Evolutionary conservation across 1,140 invertebrate genomes (phyloP).

Genomic region (Melitaea cinxia): DNA sequence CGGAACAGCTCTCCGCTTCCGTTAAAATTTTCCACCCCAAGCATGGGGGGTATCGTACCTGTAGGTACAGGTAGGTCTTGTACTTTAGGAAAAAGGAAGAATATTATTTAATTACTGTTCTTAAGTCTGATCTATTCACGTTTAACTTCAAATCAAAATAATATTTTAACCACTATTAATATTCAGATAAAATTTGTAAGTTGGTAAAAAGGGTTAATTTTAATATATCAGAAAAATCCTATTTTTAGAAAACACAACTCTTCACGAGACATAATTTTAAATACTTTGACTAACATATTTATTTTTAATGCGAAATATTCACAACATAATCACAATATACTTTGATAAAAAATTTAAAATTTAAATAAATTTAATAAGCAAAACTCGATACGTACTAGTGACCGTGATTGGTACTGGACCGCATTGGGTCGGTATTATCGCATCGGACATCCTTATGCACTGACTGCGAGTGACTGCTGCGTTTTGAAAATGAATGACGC

Average conservation of each 20-base stretch:
- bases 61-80: neutral
- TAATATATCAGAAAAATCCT: too few relatives aligned
- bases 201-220: too few relatives aligned
- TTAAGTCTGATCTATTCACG: neutral
- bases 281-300: neutral
- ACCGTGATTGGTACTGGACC: neutral
- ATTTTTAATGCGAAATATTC: too few relatives aligned
- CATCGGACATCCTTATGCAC: slow-evolving; percentile 8
- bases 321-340: too few relatives aligned
- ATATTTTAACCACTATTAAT: too few relatives aligned
- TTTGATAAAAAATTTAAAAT: too few relatives aligned
- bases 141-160: too few relatives aligned
- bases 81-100: neutral
- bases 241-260: neutral
- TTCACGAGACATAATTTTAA: neutral
- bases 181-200: too few relatives aligned
- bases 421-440: neutral
- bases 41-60: slow-evolving; percentile 28
- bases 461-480: slow-evolving; percentile 11
- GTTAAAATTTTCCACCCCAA: slow-evolving; percentile 20
- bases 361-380: too few relatives aligned
- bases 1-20: slow-evolving; percentile 7
- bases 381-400: neutral
- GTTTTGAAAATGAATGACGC: slow-evolving; percentile 18
- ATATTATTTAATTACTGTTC: neutral